Percentiles rank a stretch among this genome's conserved stretches.
Evolutionary conservation across 1,140 invertebrate species (phyloP).

Genomic region (Bombus sylvicola): DNA sequence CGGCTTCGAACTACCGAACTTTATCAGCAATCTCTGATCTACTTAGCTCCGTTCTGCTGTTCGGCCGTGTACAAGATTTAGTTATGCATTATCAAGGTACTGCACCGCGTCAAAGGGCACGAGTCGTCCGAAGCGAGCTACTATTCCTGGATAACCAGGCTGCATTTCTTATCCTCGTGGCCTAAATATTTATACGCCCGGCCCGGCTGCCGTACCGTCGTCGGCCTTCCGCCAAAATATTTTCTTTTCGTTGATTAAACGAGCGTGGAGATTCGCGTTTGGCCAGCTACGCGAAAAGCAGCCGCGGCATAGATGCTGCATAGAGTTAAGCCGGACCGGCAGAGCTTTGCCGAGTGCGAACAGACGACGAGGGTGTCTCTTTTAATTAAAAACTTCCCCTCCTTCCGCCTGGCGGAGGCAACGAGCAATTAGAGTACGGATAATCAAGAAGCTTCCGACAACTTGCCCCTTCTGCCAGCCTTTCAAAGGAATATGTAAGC

Average conservation of each 20-base stretch:
- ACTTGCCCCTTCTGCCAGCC: constrained; percentile 23
- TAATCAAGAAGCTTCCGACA: constrained; percentile 68
- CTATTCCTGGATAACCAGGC: neutral
- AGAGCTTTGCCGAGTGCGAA: neutral
- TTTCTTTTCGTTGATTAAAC: constrained; percentile 45
- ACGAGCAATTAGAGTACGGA: constrained; percentile 65
- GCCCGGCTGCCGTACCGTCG: too few species aligned
- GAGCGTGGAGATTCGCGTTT: neutral
- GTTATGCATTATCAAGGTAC: constrained; percentile 38
- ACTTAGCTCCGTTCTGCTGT: constrained; percentile 25
- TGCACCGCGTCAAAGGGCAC: constrained; percentile 25
- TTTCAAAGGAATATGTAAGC: constrained; percentile 65
- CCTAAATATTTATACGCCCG: constrained; percentile 5
- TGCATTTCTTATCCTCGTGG: constrained; percentile 23
- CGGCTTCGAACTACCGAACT: constrained; percentile 10
- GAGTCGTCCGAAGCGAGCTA: neutral
- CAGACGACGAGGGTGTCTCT: constrained; percentile 28
- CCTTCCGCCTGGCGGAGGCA: constrained; percentile 19
- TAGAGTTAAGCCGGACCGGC: neutral
- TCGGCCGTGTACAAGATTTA: constrained; percentile 15
- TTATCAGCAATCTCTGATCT: constrained; percentile 48
- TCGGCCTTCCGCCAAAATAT: constrained; percentile 11
- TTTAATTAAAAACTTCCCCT: constrained; percentile 73
- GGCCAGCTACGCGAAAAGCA: neutral
- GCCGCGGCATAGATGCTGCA: neutral